A percentile compares a stretch with the other conserved stretches of the same genome.
phyloP scores from a whole-genome alignment of 2,113 vertebrate genomes.

The Psophia crepitans region DNA sequence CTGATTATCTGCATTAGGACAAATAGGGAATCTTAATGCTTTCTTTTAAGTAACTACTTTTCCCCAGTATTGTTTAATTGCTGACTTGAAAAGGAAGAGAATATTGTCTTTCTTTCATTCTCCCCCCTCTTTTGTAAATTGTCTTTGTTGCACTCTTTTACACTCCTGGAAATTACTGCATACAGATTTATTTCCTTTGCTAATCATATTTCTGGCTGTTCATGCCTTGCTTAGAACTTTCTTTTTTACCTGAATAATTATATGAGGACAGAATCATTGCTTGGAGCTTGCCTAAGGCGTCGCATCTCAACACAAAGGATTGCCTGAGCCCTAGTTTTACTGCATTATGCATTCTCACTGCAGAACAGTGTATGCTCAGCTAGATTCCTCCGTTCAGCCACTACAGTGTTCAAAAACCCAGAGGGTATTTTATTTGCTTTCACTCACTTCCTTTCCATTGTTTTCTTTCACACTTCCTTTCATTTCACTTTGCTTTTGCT shows the following conservation, averaged over 20 bases:
- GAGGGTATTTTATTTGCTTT: background rate
- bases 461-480: background rate
- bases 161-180: background rate
- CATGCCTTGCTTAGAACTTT: background rate
- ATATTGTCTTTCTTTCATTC: background rate
- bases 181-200: background rate
- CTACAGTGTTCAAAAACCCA: background rate
- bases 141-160: background rate
- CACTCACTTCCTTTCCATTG: background rate
- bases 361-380: background rate
- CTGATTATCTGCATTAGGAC: background rate
- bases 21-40: background rate
- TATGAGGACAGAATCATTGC: background rate
- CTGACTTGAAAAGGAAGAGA: background rate
- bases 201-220: background rate
- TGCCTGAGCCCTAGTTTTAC: background rate
- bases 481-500: background rate
- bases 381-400: background rate
- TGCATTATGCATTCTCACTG: background rate
- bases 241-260: constrained; percentile 36
- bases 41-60: background rate
- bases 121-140: background rate
- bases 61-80: background rate
- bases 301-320: background rate
- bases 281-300: constrained; percentile 52